phyloP scores from a whole-genome alignment of 35 echinoderm and acorn worm species.

The Chiridota heheva region DNA sequence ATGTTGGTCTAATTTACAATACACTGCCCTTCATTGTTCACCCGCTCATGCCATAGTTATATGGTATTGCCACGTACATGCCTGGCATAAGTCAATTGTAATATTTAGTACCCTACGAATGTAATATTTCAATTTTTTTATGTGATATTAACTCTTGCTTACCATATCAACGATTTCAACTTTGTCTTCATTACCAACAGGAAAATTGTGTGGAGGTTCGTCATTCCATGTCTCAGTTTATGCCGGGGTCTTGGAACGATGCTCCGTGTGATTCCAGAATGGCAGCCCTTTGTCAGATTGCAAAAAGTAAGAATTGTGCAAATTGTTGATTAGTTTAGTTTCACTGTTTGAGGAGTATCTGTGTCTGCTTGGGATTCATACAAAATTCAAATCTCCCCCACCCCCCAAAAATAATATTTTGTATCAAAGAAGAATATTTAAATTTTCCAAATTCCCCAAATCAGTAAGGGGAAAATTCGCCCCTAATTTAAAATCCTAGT shows the following conservation, averaged over 20 bases:
- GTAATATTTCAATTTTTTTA: too few species aligned
- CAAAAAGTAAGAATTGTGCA: slow-evolving; percentile 30
- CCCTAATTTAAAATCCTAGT: too few species aligned
- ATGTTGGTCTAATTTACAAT: too few species aligned
- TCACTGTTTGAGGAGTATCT: neutral
- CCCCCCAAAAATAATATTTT: neutral
- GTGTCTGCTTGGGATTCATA: neutral
- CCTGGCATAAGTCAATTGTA: too few species aligned
- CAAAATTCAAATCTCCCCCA: neutral
- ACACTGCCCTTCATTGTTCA: too few species aligned
- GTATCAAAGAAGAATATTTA: neutral
- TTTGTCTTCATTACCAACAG: neutral
- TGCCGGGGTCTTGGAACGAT: slow-evolving; percentile 59
- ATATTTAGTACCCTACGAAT: too few species aligned
- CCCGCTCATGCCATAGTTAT: too few species aligned
- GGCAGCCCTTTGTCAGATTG: slow-evolving; percentile 34
- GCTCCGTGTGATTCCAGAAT: slow-evolving; percentile 13
- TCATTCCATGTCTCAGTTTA: neutral
- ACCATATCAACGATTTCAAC: too few species aligned
- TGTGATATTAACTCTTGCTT: too few species aligned
- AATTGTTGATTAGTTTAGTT: neutral
- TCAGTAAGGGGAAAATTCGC: too few species aligned
- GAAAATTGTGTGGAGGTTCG: slow-evolving; percentile 62
- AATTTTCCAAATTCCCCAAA: neutral
- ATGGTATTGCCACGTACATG: too few species aligned